Evolutionary conservation across 2,888 invertebrate species (phyloP).

Genomic region (Pemphredon lugubris): DNA sequence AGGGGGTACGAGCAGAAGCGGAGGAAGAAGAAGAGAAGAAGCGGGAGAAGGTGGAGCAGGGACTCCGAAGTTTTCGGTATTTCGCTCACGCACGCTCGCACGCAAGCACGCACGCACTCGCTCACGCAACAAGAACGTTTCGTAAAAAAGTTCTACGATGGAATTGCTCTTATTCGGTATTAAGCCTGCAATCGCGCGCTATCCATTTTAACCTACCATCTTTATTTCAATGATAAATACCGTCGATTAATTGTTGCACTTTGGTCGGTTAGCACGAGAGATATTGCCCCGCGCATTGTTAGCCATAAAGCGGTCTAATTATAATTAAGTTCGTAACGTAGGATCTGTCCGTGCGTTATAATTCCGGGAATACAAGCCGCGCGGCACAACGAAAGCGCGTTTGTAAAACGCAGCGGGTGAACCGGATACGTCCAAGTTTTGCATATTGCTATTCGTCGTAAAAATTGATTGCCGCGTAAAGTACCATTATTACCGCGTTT

Average conservation of each 20-base stretch:
- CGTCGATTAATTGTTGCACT: slow-evolving; percentile 9
- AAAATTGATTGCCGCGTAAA: slow-evolving; percentile 24
- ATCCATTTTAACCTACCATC: slow-evolving; percentile 41
- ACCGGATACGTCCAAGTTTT: not conserved
- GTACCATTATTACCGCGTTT: slow-evolving; percentile 39
- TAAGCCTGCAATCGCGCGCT: slow-evolving; percentile 1
- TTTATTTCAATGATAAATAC: slow-evolving; percentile 33
- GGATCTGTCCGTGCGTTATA: too few species aligned
- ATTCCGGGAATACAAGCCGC: too few species aligned
- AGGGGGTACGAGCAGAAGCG: slow-evolving; percentile 23
- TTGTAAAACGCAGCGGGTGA: not conserved
- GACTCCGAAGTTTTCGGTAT: slow-evolving; percentile 73
- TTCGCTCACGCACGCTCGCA: slow-evolving; percentile 78
- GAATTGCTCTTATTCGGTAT: slow-evolving; percentile 46
- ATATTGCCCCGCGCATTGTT: too few species aligned
- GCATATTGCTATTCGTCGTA: not conserved
- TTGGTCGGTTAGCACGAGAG: too few species aligned
- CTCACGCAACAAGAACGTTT: slow-evolving; percentile 70
- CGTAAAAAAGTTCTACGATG: slow-evolving; percentile 47
- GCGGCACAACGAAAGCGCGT: too few species aligned
- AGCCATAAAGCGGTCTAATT: not conserved
- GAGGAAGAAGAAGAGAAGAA: slow-evolving; percentile 21
- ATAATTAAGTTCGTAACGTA: not conserved
- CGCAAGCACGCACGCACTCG: slow-evolving; percentile 68
- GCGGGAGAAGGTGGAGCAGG: slow-evolving; percentile 35